These are phyloP conservation scores for Lontra canadensis DNA, from an alignment of 2,113 vertebrate species.

Conservation along the genomic window DNA sequence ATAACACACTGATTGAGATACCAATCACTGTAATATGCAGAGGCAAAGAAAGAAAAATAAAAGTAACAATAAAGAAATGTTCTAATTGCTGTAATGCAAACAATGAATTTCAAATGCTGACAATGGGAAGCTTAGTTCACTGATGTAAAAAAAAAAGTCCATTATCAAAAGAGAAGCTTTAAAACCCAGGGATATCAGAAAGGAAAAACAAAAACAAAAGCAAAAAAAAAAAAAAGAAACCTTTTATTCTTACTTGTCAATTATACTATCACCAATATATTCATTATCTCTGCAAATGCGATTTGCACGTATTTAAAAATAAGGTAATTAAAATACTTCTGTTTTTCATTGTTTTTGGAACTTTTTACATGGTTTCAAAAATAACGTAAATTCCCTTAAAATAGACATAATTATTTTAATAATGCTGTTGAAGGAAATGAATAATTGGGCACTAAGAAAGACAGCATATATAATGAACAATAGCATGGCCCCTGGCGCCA, in stretches of 20 bases:
- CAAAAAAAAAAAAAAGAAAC: background rate
- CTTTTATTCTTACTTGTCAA: background rate
- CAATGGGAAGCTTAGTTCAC: background rate
- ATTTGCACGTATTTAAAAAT: background rate
- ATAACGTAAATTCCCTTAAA: background rate
- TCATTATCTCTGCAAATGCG: background rate
- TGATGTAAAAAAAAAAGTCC: background rate
- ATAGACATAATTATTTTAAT: background rate
- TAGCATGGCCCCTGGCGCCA: accelerated
- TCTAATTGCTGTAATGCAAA: background rate
- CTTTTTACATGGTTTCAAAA: background rate
- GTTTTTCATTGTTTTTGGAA: background rate
- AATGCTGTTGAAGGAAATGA: background rate
- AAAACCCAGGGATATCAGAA: background rate
- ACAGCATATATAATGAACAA: background rate
- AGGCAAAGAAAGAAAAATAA: background rate
- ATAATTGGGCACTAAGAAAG: background rate
- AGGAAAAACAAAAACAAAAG: too few species aligned
- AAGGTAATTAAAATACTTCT: background rate
- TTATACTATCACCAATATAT: background rate
- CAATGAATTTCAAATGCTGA: background rate
- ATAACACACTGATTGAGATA: background rate
- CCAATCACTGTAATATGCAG: background rate
- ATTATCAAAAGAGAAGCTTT: background rate
- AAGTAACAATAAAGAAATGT: background rate